These are phyloP conservation scores for Morphnarchus princeps DNA, from an alignment of 2,113 vertebrate species.

Conservation along the genomic window DNA sequence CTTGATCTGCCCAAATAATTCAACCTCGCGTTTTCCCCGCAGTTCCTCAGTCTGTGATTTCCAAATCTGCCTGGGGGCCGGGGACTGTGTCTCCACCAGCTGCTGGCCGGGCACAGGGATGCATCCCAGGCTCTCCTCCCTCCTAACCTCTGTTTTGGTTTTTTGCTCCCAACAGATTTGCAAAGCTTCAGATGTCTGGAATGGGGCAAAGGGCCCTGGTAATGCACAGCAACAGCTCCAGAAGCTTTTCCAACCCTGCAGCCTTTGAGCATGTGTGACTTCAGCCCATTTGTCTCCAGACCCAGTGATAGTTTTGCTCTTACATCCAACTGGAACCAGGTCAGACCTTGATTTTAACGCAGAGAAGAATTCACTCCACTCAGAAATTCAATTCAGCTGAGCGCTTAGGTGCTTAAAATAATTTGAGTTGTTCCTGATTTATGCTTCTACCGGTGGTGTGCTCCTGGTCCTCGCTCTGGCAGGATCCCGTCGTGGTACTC, in stretches of 20 bases:
- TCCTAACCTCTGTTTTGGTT: neutral
- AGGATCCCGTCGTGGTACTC: rapidly evolving
- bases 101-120: rapidly evolving
- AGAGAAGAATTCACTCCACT: neutral
- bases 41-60: rapidly evolving
- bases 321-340: neutral
- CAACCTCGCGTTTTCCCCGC: rapidly evolving
- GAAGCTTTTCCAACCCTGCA: neutral
- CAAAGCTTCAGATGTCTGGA: neutral
- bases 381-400: neutral
- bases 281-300: rapidly evolving
- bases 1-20: neutral
- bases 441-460: rapidly evolving
- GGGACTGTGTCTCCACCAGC: rapidly evolving
- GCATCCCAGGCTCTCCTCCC: neutral
- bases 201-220: rapidly evolving
- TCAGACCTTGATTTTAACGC: neutral
- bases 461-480: rapidly evolving
- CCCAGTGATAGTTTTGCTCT: rapidly evolving
- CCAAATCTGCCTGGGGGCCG: neutral
- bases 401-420: neutral
- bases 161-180: neutral
- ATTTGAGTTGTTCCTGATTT: rapidly evolving
- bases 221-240: rapidly evolving
- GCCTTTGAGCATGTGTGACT: neutral